Percentiles rank a stretch among this genome's conserved stretches.
phyloP scores from a whole-genome alignment of 1,140 invertebrate species.

The Linepithema humile region DNA sequence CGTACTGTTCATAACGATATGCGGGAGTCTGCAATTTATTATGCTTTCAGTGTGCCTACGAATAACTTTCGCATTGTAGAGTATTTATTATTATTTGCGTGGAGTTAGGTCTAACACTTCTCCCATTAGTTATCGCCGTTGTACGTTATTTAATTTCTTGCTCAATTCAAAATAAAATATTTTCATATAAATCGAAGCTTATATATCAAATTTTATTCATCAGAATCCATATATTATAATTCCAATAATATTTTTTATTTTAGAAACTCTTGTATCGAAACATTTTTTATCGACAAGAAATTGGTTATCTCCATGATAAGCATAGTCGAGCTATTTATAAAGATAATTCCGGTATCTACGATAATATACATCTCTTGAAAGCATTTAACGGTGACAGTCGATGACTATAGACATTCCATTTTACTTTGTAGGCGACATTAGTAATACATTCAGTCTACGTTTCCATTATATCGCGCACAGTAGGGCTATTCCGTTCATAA shows the following conservation, averaged over 20 bases:
- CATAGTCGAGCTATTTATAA: neutral
- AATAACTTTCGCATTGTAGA: neutral
- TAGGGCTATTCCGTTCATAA: conserved; percentile 18
- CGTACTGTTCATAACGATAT: neutral
- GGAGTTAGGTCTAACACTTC: neutral
- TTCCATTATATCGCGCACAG: conserved; percentile 32
- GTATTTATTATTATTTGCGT: neutral
- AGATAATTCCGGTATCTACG: neutral
- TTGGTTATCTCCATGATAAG: neutral
- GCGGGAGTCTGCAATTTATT: conserved; percentile 2
- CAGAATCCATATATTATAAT: no score
- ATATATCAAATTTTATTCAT: no score
- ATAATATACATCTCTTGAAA: neutral
- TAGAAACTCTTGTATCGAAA: no score
- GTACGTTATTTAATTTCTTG: neutral
- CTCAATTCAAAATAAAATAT: no score
- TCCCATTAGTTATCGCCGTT: neutral
- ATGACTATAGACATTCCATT: neutral
- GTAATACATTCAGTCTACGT: neutral
- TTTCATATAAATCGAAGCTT: no score
- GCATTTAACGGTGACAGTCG: neutral
- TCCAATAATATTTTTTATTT: no score
- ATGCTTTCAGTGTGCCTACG: neutral
- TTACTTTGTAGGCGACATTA: conserved; percentile 3
- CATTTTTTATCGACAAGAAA: no score